These are phyloP conservation scores for Cheilinus undulatus DNA, from an alignment of 2,113 vertebrate genomes.

Conservation along the genomic window DNA sequence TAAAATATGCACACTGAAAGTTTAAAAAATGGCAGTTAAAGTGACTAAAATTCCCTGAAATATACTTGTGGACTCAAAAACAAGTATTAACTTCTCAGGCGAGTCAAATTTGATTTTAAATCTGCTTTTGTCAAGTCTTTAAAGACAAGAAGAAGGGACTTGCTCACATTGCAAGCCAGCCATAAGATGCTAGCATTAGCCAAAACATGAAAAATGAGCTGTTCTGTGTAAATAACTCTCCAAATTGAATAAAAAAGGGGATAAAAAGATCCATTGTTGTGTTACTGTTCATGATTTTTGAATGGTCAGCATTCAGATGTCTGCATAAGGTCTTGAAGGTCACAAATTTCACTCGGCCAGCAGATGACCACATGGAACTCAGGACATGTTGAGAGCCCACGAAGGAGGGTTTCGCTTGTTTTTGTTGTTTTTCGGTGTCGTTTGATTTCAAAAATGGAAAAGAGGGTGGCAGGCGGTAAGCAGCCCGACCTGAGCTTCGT, in stretches of 20 bases:
- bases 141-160: background rate
- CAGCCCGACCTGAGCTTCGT: constrained; percentile 2
- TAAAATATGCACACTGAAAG: background rate
- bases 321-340: background rate
- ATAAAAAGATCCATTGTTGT: background rate
- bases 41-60: background rate
- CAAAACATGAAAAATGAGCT: background rate
- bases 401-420: background rate
- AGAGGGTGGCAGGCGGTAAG: constrained; percentile 14
- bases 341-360: constrained; percentile 2
- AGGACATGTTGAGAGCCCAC: background rate
- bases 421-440: background rate
- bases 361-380: constrained; percentile 20
- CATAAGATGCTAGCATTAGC: constrained; percentile 9
- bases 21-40: background rate
- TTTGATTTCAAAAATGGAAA: background rate
- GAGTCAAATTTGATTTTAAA: rapidly evolving
- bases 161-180: background rate
- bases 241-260: background rate
- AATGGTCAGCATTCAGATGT: background rate
- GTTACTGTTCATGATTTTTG: background rate
- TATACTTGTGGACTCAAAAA: background rate
- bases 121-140: background rate
- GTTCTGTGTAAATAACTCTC: background rate
- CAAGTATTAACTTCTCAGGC: background rate